Percentiles rank a stretch among this genome's conserved stretches.
phyloP scores from a whole-genome alignment of 2,888 invertebrate species.

The Drosophila prolongata region DNA sequence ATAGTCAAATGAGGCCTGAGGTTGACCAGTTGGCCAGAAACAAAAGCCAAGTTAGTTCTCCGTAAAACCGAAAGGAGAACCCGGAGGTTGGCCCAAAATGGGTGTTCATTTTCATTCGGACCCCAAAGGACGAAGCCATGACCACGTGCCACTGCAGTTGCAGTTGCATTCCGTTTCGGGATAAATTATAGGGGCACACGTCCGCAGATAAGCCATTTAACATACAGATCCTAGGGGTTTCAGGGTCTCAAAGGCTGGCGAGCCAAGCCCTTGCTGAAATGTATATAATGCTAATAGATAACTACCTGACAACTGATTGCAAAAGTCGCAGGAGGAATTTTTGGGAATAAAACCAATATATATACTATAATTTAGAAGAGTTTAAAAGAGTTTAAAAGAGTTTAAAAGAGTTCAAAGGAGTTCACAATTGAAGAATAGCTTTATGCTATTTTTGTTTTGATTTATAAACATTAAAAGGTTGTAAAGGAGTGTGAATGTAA shows the following conservation, averaged over 20 bases:
- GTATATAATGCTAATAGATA: not conserved
- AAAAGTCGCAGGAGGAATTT: no score
- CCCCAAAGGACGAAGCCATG: conserved; percentile 3
- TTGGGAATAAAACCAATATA: no score
- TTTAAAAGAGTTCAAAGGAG: no score
- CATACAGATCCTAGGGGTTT: not conserved
- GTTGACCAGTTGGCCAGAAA: conserved; percentile 5
- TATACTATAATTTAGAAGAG: no score
- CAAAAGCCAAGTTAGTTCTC: conserved; percentile 13
- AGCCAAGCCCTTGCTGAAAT: no score
- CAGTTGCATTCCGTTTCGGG: conserved; percentile 1
- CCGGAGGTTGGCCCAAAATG: not conserved
- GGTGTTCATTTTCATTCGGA: not conserved
- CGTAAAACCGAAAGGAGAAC: not conserved
- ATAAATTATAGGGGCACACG: not conserved
- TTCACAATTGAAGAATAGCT: no score
- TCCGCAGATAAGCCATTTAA: not conserved
- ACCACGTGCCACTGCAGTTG: conserved; percentile 22
- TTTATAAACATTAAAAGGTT: no score
- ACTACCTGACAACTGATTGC: not conserved
- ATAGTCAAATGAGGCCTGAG: conserved; percentile 29
- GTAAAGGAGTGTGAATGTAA: no score
- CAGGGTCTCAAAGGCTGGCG: not conserved
- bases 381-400: no score
- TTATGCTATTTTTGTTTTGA: no score